A percentile compares a stretch with the other conserved stretches of the same genome.
Conservation (phyloP, 1,140 invertebrate species). For the Idris sp. region DNA sequence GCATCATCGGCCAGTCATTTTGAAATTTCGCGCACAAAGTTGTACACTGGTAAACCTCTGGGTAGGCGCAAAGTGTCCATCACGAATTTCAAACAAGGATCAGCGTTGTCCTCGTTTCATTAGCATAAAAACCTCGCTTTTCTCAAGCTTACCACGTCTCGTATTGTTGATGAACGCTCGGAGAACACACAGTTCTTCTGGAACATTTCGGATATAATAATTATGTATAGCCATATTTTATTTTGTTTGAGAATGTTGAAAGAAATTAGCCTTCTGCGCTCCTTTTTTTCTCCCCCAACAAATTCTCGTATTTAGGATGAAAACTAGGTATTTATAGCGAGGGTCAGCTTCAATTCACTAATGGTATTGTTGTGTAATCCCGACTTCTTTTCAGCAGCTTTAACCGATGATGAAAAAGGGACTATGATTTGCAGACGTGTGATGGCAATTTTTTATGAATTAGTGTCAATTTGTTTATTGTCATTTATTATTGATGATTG, state of each 20-base stretch:
- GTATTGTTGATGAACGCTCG: constrained; percentile 46
- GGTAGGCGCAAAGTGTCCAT: constrained; percentile 46
- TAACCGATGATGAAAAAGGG: constrained; percentile 32
- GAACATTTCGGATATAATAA: constrained; percentile 27
- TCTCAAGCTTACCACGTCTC: constrained; percentile 18
- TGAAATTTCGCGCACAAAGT: no score
- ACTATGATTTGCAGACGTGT: constrained; percentile 20
- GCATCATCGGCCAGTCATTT: no score
- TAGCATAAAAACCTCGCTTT: constrained; percentile 50
- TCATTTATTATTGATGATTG: constrained; percentile 6
- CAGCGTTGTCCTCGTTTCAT: constrained; percentile 52
- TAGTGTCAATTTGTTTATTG: constrained; percentile 3
- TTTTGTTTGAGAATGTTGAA: no score
- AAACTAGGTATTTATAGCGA: constrained; percentile 27
- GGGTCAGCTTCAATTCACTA: constrained; percentile 48
- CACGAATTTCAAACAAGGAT: constrained; percentile 57
- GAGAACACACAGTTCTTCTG: no score
- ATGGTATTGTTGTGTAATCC: constrained; percentile 54
- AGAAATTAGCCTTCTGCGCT: no score
- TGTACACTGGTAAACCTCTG: constrained; percentile 46
- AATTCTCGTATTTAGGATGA: constrained; percentile 20
- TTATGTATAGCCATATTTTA: no score
- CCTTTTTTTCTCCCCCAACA: no score
- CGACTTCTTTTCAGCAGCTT: constrained; percentile 43
- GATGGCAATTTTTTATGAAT: constrained; percentile 13